Evolutionary conservation across 1,140 invertebrate species (phyloP).

Genomic region (Gyrodactylus salaris): DNA sequence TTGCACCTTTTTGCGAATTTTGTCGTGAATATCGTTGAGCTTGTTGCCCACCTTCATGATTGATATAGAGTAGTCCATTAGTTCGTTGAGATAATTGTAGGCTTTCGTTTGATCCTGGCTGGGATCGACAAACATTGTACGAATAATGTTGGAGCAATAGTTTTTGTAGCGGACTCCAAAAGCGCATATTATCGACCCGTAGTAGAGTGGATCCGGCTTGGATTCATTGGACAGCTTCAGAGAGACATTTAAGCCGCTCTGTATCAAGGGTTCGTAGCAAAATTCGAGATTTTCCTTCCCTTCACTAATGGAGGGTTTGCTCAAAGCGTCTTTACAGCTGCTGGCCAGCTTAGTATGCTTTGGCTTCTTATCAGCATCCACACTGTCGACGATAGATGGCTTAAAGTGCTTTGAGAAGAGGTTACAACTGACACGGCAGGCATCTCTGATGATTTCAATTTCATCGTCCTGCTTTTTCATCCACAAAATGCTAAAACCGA

Average conservation of each 20-base stretch:
- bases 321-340: constrained; percentile 48
- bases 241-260: constrained; percentile 78
- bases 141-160: constrained; percentile 87
- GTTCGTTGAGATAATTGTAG: constrained; percentile 1
- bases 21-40: constrained; percentile 54
- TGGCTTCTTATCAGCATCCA: constrained; percentile 49
- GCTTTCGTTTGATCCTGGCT: neutral
- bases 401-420: constrained; percentile 79
- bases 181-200: constrained; percentile 73
- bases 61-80: neutral
- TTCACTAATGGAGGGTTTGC: constrained; percentile 52
- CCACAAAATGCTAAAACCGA: constrained; percentile 47
- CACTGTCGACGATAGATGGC: constrained; percentile 89
- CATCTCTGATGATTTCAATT: constrained; percentile 61
- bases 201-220: constrained; percentile 68
- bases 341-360: constrained; percentile 63
- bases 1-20: constrained; percentile 43
- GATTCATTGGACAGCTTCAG: constrained; percentile 63
- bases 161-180: constrained; percentile 72
- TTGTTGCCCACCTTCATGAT: constrained; percentile 26
- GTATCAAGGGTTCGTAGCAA: constrained; percentile 90
- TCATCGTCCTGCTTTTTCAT: constrained; percentile 75
- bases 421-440: constrained; percentile 58
- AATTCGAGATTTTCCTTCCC: constrained; percentile 49
- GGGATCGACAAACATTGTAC: constrained; percentile 85